Conservation (phyloP, 1,140 invertebrate genomes). For the Papilio helenus region DNA sequence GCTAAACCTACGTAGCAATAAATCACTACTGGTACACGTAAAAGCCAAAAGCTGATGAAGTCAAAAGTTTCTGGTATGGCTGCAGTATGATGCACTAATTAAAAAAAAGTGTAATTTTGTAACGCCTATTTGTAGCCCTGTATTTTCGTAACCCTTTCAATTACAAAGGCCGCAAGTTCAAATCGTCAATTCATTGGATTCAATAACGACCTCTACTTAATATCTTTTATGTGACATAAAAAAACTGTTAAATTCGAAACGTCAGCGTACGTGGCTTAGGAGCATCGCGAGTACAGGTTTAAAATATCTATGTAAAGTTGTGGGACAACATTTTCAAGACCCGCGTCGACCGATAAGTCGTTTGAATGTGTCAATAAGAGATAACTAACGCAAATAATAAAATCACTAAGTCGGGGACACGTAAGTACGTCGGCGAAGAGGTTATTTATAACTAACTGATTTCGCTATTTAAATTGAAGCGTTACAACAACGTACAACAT, state of each 20-base stretch:
- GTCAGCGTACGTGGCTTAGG: background rate
- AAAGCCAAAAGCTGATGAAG: no score
- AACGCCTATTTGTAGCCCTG: background rate
- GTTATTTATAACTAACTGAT: conserved; percentile 38
- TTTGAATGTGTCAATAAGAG: conserved; percentile 77
- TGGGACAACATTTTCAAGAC: conserved; percentile 60
- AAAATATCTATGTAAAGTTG: conserved; percentile 35
- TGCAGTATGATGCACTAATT: no score
- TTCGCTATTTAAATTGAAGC: conserved; percentile 4
- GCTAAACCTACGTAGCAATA: no score
- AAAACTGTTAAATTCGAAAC: conserved; percentile 14
- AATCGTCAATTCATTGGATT: background rate
- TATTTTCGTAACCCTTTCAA: background rate
- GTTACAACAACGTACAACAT: background rate
- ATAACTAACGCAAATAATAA: conserved; percentile 74
- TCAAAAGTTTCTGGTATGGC: no score
- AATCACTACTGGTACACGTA: no score
- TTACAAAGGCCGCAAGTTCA: background rate
- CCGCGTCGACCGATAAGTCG: conserved; percentile 73
- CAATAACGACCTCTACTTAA: background rate
- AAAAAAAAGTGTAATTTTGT: background rate
- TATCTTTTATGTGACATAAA: background rate
- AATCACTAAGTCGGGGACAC: conserved; percentile 69
- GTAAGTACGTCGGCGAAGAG: conserved; percentile 55
- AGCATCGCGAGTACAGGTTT: conserved; percentile 31